Base-by-base conservation (phyloP, 2,888 invertebrate species). In the Isoperla grammatica region DNA sequence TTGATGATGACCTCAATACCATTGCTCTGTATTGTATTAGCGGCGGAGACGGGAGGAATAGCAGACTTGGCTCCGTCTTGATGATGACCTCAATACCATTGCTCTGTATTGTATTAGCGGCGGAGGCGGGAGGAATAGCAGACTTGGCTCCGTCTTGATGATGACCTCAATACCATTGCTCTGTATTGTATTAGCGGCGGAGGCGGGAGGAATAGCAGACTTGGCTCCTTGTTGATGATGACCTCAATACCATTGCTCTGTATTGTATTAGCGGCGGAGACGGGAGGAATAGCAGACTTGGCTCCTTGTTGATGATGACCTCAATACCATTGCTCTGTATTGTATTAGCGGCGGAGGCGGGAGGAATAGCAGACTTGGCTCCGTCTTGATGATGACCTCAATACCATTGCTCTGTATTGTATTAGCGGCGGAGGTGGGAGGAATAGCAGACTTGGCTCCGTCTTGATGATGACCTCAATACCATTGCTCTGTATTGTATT, bases 31-130 rank as follows among this genome's bases (percentile, higher is more conserved):
- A 46, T 46, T 50, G 35, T 50, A 50, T 50, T 50, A 50, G 49
- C 35, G 29, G 49, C 15, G 29, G 8, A n/a, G n/a, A n/a, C n/a
- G n/a, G n/a, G n/a, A n/a, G n/a, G 22, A 22, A 46, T n/a, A 46
- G 46, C 8, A 12, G 45, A 15, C 45, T 19, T 22, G 46, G 11
- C 13, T 42, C 42, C 22, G n/a, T 20, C 22, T 46, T 46, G 46
- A 46, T 46, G 46, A 46, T 46, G 12, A n/a, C 17, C 46, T 46
- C 22, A 46, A 46, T 46, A n/a, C 46, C 22, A 12, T 9, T 19
- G 29, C 49, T 29, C 49, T 50, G 15, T 50, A 46, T 46, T 50
- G 35, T 50, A 50, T 50, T 50, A 50, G 49, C 35, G 29, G 49
- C 15, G 29, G 8, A n/a, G n/a, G n/a, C n/a, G n/a, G n/a, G n/a